Percentiles rank a stretch among this genome's conserved stretches.
phyloP scores from a whole-genome alignment of 2,113 vertebrate genomes.

The Cochlearius cochlearius region DNA sequence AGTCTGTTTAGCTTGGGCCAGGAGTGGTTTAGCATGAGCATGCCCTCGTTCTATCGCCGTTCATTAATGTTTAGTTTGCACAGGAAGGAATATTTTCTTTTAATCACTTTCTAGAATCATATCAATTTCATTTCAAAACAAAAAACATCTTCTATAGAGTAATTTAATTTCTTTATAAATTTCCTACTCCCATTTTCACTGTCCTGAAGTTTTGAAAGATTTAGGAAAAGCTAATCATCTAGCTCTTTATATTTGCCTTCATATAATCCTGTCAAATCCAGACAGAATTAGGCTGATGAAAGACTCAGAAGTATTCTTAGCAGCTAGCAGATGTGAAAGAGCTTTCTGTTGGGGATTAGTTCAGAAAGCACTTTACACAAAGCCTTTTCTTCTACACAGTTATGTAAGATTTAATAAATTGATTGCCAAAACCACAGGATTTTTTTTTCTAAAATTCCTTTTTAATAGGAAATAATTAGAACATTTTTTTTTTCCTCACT shows the following conservation, averaged over 20 bases:
- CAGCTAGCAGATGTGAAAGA: conserved; percentile 39
- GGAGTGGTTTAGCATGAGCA: background rate
- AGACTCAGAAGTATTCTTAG: conserved; percentile 49
- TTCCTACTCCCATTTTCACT: background rate
- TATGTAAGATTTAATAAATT: conserved; percentile 15
- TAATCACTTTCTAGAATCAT: background rate
- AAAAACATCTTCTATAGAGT: background rate
- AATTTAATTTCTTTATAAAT: background rate
- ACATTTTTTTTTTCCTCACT: background rate
- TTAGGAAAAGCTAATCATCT: background rate
- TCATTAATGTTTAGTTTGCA: background rate
- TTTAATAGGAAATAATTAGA: background rate
- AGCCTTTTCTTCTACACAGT: background rate
- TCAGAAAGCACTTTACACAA: conserved; percentile 28
- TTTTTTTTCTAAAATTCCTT: background rate
- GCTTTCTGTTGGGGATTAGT: conserved; percentile 21
- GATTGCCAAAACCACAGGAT: background rate
- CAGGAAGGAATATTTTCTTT: background rate
- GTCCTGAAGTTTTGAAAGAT: background rate
- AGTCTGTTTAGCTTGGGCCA: background rate
- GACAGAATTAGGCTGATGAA: conserved; percentile 38
- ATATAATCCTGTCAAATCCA: conserved; percentile 45
- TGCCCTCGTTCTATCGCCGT: background rate
- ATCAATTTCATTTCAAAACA: background rate
- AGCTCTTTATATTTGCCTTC: background rate